Percentiles rank a stretch among this genome's conserved stretches.
These are phyloP conservation scores for Zaprionus taronus DNA, from an alignment of 1,140 invertebrate genomes.

Conservation along the genomic window DNA sequence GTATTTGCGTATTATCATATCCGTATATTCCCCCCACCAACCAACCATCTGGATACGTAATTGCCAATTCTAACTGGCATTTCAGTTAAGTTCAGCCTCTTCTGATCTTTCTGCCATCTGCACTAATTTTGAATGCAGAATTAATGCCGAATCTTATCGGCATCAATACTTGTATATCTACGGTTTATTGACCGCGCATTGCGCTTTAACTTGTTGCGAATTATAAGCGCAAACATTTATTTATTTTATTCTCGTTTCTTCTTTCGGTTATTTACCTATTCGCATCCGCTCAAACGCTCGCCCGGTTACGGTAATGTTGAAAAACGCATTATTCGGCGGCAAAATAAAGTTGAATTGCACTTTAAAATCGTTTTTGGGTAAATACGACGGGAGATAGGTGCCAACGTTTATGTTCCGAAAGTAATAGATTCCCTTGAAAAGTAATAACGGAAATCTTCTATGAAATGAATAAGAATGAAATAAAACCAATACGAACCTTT, in stretches of 20 bases:
- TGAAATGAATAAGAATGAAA: background rate
- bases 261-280: background rate
- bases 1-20: slow-evolving; percentile 37
- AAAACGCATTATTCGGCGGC: background rate
- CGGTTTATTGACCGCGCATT: slow-evolving; percentile 43
- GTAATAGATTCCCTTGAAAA: slow-evolving; percentile 41
- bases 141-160: slow-evolving; percentile 11
- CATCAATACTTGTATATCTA: slow-evolving; percentile 12
- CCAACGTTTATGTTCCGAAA: slow-evolving; percentile 49
- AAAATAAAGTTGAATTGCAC: slow-evolving; percentile 47
- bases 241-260: background rate
- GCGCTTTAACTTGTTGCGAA: background rate
- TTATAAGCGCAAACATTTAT: background rate
- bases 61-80: slow-evolving; percentile 48
- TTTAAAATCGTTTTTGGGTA: slow-evolving; percentile 48
- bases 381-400: slow-evolving; percentile 42
- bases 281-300: background rate
- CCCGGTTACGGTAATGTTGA: slow-evolving; percentile 33
- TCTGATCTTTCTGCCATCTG: slow-evolving; percentile 16
- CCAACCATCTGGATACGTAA: slow-evolving; percentile 3
- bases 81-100: background rate
- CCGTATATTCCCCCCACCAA: slow-evolving; percentile 3
- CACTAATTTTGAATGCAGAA: slow-evolving; percentile 37
- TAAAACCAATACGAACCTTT: slow-evolving; percentile 23
- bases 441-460: background rate